Evolutionary conservation across 2,113 vertebrate species (phyloP).

Genomic region (Bombycilla garrulus): DNA sequence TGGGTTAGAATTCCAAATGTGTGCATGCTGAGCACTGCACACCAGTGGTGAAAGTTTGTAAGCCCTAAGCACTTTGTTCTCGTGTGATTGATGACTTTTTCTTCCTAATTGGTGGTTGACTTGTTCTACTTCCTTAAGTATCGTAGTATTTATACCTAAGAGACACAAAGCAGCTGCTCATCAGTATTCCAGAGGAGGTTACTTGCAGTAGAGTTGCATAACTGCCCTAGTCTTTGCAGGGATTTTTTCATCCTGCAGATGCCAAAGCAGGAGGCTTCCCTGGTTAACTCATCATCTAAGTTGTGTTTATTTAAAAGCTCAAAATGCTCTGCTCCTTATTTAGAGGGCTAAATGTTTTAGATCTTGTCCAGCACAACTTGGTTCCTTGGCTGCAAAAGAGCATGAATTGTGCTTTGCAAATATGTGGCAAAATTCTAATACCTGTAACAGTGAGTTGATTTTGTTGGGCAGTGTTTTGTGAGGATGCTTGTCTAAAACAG

Average conservation of each 20-base stretch:
- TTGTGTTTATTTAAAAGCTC: neutral
- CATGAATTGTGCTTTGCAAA: neutral
- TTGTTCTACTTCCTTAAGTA: conserved; percentile 40
- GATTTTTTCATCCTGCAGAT: conserved; percentile 41
- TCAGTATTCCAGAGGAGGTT: conserved; percentile 83
- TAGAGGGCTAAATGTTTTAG: neutral
- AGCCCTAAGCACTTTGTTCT: conserved; percentile 12
- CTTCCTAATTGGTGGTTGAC: conserved; percentile 34
- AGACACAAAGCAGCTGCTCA: conserved; percentile 69
- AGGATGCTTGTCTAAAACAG: neutral
- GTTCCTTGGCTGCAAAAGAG: neutral
- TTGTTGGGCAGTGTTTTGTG: neutral
- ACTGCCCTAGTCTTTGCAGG: conserved; percentile 79
- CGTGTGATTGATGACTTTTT: conserved; percentile 9
- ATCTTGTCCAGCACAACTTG: neutral
- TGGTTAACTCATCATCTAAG: conserved; percentile 34
- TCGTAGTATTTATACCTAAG: conserved; percentile 41
- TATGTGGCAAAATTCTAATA: neutral
- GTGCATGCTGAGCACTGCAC: neutral
- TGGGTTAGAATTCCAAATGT: neutral
- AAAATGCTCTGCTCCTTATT: neutral
- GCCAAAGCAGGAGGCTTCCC: conserved; percentile 35
- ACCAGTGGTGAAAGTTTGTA: neutral
- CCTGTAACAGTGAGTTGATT: neutral
- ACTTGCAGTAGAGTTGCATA: conserved; percentile 86